Base-by-base conservation (phyloP, 2,797 vertebrate species). In the Agapornis canus region DNA sequence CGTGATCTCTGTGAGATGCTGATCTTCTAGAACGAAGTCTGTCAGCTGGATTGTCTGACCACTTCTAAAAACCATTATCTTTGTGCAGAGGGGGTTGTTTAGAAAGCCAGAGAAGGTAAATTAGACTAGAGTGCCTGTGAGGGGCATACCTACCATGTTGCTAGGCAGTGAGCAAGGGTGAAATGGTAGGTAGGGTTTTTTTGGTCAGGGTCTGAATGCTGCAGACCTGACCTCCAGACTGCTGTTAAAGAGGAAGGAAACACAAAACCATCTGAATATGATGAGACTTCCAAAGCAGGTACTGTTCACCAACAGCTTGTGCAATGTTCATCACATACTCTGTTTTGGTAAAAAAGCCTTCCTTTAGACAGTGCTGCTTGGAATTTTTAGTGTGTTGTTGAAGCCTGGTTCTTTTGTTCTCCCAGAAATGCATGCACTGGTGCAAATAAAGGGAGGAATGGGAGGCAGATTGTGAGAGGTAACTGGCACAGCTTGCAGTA, bases 121-220 rank as follows among this genome's bases (percentile, higher is more conserved):
- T 11, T 39, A 37, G 76, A 16, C 5, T 22, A 32, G 60, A 77
- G 25, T 3, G 4, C 2, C 0, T 4, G 13, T 32, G 1, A 2
- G 37, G 37, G 40, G 12, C 2, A 0, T 54, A 27, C n/a, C 51
- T 65, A 0, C 63, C 21, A 1, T 31, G 42, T 22, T 43, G 31
- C 71, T 57, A 23, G 76, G 37, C 69, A 39, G 15, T 17, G 52
- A 77, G 32, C 40, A 29, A 70, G 35, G 40, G 19, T 43, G 32
- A 64, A 63, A n/a, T 29, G 27, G 25, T 35, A 56, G 13, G 11
- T 25, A 31, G 6, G 23, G 2, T 2, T 63, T 75, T 69, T 72
- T 57, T 73, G 42, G 7, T 70, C 8, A 35, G 29, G 27, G 9
- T 82, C 12, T 69, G 76, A 32, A 9, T 45, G 49, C 73, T 89